These are phyloP conservation scores for Mus musculus DNA, from an alignment of 2,113 vertebrate species.

Conservation along the genomic window DNA sequence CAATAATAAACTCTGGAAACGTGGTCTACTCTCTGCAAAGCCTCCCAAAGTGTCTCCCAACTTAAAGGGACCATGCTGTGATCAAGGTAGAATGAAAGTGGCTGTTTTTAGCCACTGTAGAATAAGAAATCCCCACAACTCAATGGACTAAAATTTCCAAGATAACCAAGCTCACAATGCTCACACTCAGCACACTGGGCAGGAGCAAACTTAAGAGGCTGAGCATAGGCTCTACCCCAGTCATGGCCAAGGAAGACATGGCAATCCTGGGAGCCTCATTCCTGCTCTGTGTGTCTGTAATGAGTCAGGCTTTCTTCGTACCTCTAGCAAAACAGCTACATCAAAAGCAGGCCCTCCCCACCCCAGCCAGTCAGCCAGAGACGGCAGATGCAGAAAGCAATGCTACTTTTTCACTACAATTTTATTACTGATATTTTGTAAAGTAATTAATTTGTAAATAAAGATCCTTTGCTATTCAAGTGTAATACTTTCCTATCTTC, in stretches of 20 bases:
- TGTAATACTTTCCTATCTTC: neutral
- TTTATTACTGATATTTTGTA: neutral
- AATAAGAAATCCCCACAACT: neutral
- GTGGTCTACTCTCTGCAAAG: too few species aligned
- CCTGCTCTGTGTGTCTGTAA: neutral
- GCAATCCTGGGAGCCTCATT: neutral
- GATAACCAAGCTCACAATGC: neutral
- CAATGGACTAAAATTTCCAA: neutral
- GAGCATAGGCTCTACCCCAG: neutral
- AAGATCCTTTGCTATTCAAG: neutral
- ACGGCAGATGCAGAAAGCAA: neutral
- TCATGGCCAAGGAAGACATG: neutral
- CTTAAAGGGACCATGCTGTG: neutral
- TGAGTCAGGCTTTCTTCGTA: neutral
- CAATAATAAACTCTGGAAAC: neutral
- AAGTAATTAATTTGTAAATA: neutral
- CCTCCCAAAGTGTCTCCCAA: neutral
- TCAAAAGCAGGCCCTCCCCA: neutral
- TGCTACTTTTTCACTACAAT: neutral
- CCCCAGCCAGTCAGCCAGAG: neutral
- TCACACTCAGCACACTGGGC: rapidly evolving
- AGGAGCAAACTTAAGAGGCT: neutral
- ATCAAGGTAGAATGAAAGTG: neutral
- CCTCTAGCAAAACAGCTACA: neutral
- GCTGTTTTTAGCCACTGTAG: neutral